Evolutionary conservation across 2,113 vertebrate species (phyloP).

Genomic region (Muntiacus muntjak): DNA sequence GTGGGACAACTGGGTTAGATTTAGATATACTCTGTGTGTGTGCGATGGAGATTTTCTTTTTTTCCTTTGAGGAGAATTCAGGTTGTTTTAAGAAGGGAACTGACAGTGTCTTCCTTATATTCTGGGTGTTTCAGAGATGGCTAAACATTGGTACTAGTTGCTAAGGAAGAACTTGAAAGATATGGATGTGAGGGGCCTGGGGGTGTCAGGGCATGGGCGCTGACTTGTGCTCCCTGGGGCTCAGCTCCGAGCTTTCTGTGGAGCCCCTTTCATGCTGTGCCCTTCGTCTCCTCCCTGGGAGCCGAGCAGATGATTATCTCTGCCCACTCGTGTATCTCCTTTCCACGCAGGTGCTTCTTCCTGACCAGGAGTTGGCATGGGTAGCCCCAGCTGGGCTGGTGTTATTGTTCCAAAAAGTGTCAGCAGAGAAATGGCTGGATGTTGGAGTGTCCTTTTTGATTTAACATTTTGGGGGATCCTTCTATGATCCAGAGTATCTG

Average conservation of each 20-base stretch:
- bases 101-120: neutral
- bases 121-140: slow-evolving; percentile 6
- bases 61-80: neutral
- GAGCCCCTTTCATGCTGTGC: neutral
- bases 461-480: neutral
- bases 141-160: neutral
- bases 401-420: neutral
- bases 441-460: neutral
- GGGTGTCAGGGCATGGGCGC: neutral
- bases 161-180: neutral
- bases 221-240: neutral
- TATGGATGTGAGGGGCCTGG: neutral
- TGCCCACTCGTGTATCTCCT: neutral
- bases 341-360: neutral
- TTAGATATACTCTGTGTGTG: neutral
- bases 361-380: neutral
- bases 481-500: neutral
- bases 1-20: neutral
- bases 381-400: neutral
- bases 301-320: neutral
- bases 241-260: neutral
- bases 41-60: neutral
- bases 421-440: neutral
- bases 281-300: neutral
- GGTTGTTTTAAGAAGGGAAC: neutral